These are phyloP conservation scores for Chrysochloris asiatica DNA, from an alignment of 2,113 vertebrate genomes.

Conservation along the genomic window DNA sequence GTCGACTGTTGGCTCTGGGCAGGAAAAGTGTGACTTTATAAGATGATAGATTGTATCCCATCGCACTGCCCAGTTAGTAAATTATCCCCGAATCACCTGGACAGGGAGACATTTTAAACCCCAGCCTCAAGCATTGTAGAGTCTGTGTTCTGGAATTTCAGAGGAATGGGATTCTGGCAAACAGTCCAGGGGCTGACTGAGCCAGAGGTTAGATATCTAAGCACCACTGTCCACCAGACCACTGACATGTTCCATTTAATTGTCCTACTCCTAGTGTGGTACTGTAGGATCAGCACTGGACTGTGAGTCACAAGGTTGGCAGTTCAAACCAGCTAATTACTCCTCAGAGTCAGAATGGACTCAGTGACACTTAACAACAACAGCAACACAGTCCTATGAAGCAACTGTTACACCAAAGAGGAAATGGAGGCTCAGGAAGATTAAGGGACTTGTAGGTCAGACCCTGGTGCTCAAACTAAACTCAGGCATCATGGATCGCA, in stretches of 20 bases:
- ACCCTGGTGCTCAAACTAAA: too few species aligned
- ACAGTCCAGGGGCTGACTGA: neutral
- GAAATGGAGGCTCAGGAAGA: neutral
- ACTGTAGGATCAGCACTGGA: too few species aligned
- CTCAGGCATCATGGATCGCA: too few species aligned
- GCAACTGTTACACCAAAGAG: neutral
- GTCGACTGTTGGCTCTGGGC: slow-evolving; percentile 35
- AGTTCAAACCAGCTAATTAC: too few species aligned
- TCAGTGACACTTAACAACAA: too few species aligned
- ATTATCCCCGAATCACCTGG: slow-evolving; percentile 35
- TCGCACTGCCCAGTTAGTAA: slow-evolving; percentile 60
- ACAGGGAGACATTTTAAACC: neutral
- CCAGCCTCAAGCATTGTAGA: neutral
- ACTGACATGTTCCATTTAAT: neutral
- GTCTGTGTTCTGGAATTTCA: neutral
- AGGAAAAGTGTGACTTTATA: slow-evolving; percentile 67
- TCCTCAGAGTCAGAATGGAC: too few species aligned
- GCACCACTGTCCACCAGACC: neutral
- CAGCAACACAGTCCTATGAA: neutral
- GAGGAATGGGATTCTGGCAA: neutral
- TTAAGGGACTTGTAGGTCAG: neutral
- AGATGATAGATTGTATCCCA: slow-evolving; percentile 59
- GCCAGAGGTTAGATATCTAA: neutral
- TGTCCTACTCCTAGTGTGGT: too few species aligned
- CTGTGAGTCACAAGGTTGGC: too few species aligned